Base-by-base conservation (phyloP, 2,797 vertebrate species). In the Tinamus major region DNA sequence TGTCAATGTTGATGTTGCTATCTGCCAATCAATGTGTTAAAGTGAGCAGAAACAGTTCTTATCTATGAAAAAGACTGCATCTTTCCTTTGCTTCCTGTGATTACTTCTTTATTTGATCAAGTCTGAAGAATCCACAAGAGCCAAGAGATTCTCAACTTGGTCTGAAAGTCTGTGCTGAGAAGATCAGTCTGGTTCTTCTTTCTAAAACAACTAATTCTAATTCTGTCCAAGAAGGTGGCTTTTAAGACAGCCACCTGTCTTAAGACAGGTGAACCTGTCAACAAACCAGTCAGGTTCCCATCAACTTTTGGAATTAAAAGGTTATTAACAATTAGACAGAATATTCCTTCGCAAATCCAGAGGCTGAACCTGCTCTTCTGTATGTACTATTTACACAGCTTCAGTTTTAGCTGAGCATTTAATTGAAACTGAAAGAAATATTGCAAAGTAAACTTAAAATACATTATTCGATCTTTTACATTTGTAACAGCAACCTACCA, bases 171-270 rank as follows among this genome's bases (percentile, higher is more conserved):
- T 49, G 10, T 29, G 85, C 27, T 6, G 19, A 84, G 27, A 83
- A 4, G 19, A 46, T 77, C 70, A 2, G 64, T 23, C 31, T 29
- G 42, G 13, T 65, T 4, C 5, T 37, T 41, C 33, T 72, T 82
- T 58, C 23, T 61, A 89, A 69, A 76, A 10, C 19, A 48, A 9
- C 64, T 58, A 37, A 84, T 78, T 51, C 61, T 9, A 69, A 1
- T 1, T 1, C 9, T 70, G 2, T 4, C 1, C 6, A 70, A 81
- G 4, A 62, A 49, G 5, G 7, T 3, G 12, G 6, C 17, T 42
- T 89, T 68, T 55, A 49, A 41, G 58, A 79, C 24, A 85, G 31
- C 9, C 9, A 85, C 4, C 49, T 64, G 56, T 17, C 33, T 41
- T 18, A 85, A 37, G n/a, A 70, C 31, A 85, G 27, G 58, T 21